A percentile compares a stretch with the other conserved stretches of the same genome.
phyloP scores from a whole-genome alignment of 2,113 vertebrate genomes.

The Caracal caracal region DNA sequence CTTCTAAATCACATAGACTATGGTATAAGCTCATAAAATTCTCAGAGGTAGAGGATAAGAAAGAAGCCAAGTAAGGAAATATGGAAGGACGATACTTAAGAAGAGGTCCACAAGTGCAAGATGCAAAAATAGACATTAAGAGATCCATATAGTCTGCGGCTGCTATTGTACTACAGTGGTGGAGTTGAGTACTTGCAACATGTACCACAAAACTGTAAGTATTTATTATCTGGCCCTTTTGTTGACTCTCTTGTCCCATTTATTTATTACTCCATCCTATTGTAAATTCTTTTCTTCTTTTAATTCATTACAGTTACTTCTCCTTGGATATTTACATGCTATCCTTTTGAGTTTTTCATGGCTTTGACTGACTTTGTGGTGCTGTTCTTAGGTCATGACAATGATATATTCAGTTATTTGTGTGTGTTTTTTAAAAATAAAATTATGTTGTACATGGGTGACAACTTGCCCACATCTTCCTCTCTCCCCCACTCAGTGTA shows the following conservation, averaged over 20 bases:
- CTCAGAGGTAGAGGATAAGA: background rate
- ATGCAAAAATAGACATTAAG: background rate
- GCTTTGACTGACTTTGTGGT: background rate
- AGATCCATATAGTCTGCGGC: background rate
- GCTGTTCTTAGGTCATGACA: background rate
- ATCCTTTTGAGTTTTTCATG: background rate
- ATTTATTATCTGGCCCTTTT: background rate
- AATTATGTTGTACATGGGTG: background rate
- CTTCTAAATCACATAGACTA: background rate
- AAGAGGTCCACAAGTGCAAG: background rate
- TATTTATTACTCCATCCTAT: background rate
- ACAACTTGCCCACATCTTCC: background rate
- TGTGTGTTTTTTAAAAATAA: background rate
- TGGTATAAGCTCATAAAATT: background rate
- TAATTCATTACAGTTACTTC: background rate
- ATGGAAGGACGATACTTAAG: background rate
- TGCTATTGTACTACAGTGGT: too few relatives aligned
- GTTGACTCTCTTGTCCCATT: background rate
- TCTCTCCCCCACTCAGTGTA: background rate
- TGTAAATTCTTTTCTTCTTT: background rate
- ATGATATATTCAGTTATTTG: background rate
- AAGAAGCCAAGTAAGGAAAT: background rate
- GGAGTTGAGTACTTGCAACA: background rate
- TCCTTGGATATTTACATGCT: background rate
- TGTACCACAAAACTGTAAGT: background rate